These are phyloP conservation scores for Limonius californicus DNA, from an alignment of 1,140 invertebrate genomes.

Conservation along the genomic window DNA sequence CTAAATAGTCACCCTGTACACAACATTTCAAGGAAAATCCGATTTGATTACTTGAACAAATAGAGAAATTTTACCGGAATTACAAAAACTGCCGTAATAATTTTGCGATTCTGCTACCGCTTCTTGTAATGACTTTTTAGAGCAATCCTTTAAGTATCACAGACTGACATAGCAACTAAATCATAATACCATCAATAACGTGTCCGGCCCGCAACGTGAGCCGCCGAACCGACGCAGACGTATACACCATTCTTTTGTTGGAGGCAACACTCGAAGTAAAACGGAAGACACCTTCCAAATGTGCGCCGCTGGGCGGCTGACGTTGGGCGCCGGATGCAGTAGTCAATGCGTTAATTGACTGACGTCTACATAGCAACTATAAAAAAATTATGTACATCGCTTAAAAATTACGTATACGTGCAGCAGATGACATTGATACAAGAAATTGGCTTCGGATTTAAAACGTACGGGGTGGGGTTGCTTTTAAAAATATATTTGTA, in stretches of 20 bases:
- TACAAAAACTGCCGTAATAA: background rate
- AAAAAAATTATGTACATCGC: slow-evolving; percentile 34
- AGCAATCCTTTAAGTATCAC: slow-evolving; percentile 41
- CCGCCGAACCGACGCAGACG: background rate
- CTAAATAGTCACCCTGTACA: too few relatives aligned
- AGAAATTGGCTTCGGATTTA: too few relatives aligned
- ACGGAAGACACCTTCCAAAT: background rate
- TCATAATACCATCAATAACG: slow-evolving; percentile 28
- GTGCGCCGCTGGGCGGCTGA: slow-evolving; percentile 5
- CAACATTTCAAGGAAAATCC: background rate
- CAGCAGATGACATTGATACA: slow-evolving; percentile 15
- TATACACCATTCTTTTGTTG: background rate
- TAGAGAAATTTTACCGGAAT: background rate
- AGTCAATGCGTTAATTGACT: slow-evolving; percentile 15
- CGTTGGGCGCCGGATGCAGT: background rate
- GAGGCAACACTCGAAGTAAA: too few relatives aligned
- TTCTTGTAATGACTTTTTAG: slow-evolving; percentile 24
- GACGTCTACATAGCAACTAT: slow-evolving; percentile 32
- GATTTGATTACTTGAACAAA: slow-evolving; percentile 3
- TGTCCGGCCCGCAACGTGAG: background rate
- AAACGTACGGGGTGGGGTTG: too few relatives aligned
- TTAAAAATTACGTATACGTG: slow-evolving; percentile 34
- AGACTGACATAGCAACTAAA: slow-evolving; percentile 45
- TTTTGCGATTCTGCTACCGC: background rate
- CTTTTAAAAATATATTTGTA: too few relatives aligned